A percentile compares a stretch with the other conserved stretches of the same genome.
Conservation (phyloP, 2,113 vertebrate genomes). For the Mellivora capensis region DNA sequence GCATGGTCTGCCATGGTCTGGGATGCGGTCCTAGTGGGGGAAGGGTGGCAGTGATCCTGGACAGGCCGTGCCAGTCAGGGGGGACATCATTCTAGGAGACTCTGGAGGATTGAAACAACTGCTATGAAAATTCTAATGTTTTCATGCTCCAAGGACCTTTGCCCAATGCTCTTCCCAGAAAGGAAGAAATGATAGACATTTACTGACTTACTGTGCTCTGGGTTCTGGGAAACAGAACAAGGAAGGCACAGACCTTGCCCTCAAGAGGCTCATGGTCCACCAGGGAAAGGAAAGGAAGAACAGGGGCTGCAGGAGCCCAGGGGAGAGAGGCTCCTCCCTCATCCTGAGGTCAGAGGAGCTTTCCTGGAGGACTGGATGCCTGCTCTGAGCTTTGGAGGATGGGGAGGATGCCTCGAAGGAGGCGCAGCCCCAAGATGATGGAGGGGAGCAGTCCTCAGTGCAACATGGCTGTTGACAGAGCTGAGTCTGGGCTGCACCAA, state of each 20-base stretch:
- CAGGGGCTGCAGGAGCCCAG: too few species aligned
- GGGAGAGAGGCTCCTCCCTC: background rate
- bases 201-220: background rate
- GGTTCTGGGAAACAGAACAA: background rate
- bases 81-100: background rate
- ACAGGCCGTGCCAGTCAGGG: background rate
- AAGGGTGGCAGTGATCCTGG: background rate
- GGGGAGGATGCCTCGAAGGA: background rate
- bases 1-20: accelerated
- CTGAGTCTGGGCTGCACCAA: background rate
- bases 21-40: too few species aligned
- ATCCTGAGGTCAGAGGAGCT: background rate
- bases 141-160: background rate
- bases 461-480: background rate
- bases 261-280: background rate
- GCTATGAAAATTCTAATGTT: background rate
- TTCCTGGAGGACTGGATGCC: background rate
- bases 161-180: slow-evolving; percentile 4
- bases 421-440: background rate
- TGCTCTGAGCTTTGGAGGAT: background rate
- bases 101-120: background rate
- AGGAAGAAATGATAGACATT: background rate
- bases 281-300: background rate
- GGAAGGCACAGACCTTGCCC: background rate
- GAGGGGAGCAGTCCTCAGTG: too few species aligned